Percentiles rank a stretch among this genome's conserved stretches.
Conservation (phyloP, 2,113 vertebrate genomes). For the Stegostoma tigrinum region DNA sequence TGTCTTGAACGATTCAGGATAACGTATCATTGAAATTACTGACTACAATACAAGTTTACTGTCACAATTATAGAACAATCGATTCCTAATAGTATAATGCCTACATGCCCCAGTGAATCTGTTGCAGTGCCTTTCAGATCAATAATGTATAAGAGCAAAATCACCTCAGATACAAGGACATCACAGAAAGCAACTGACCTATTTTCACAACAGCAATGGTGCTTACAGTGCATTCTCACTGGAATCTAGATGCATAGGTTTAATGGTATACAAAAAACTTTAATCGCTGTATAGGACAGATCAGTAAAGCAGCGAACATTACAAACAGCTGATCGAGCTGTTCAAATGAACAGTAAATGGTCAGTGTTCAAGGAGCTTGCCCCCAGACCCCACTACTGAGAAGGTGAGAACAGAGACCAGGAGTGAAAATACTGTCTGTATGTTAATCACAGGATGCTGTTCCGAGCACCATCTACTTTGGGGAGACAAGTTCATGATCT, state of each 20-base stretch:
- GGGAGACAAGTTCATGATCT: too few relatives aligned
- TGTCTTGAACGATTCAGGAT: neutral
- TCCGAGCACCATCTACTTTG: too few relatives aligned
- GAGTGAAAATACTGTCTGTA: too few relatives aligned
- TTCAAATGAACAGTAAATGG: neutral
- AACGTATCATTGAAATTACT: neutral
- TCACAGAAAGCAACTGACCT: neutral
- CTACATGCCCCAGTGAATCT: neutral
- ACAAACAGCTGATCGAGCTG: neutral
- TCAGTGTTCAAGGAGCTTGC: neutral
- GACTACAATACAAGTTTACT: neutral
- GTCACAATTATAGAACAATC: neutral
- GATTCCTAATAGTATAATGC: neutral
- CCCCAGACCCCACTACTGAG: too few relatives aligned
- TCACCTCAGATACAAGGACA: neutral
- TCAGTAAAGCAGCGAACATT: neutral
- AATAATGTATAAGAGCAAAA: slow-evolving; percentile 26
- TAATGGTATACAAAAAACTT: neutral
- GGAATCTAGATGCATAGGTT: neutral
- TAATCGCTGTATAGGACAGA: neutral
- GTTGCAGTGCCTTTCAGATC: neutral
- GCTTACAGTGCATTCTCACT: neutral
- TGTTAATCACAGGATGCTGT: too few relatives aligned
- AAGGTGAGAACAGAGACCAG: too few relatives aligned
- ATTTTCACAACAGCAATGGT: neutral